Conservation (phyloP, 35 echinoderm and acorn worm genomes). For the Lytechinus pictus region DNA sequence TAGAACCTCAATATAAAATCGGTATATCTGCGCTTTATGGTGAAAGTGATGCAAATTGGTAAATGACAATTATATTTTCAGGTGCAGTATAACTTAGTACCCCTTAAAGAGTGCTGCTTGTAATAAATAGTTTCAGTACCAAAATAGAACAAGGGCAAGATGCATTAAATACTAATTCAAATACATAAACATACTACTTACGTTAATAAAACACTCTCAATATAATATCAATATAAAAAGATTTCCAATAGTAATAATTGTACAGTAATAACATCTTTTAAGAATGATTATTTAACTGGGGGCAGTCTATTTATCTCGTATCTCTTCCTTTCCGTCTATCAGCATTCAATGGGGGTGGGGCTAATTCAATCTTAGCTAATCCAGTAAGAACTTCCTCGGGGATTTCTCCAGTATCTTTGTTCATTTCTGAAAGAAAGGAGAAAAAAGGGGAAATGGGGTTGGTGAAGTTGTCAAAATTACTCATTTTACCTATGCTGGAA, state of each 20-base stretch:
- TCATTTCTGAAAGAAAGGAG: slow-evolving; percentile 77
- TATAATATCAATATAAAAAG: slow-evolving; percentile 7
- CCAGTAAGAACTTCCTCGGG: slow-evolving; percentile 90
- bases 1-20: too few relatives aligned
- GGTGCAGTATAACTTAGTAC: background rate
- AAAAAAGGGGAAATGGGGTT: too few relatives aligned
- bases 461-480: too few relatives aligned
- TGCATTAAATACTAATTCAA: background rate
- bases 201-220: background rate
- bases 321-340: slow-evolving; percentile 58
- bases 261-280: background rate
- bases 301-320: slow-evolving; percentile 36
- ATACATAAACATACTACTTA: background rate
- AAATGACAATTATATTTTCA: too few relatives aligned
- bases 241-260: background rate
- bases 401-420: slow-evolving; percentile 85
- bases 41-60: too few relatives aligned
- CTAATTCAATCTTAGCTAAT: slow-evolving; percentile 82
- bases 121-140: background rate
- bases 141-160: background rate
- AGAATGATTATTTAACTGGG: background rate
- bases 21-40: too few relatives aligned
- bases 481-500: too few relatives aligned
- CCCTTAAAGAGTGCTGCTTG: background rate
- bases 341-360: slow-evolving; percentile 66